These are phyloP conservation scores for Columbina picui DNA, from an alignment of 2,113 vertebrate genomes.

Conservation along the genomic window DNA sequence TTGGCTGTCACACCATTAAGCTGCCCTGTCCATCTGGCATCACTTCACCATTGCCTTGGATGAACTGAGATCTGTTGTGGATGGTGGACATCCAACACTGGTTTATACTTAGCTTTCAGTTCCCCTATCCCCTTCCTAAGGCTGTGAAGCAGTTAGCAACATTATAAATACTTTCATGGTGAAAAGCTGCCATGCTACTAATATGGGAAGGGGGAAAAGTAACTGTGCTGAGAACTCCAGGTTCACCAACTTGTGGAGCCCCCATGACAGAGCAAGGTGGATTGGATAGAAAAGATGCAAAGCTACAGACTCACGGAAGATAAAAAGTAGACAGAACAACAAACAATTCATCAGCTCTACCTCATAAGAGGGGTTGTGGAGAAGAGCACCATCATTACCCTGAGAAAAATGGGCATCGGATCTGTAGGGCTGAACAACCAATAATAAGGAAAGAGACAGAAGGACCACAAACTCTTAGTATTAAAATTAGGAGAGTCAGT, in stretches of 20 bases:
- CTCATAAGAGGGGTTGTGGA: background rate
- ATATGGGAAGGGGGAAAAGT: background rate
- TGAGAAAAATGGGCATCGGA: background rate
- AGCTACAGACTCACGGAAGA: background rate
- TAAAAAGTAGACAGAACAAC: background rate
- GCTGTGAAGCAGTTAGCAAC: background rate
- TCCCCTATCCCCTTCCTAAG: background rate
- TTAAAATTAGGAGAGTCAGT: background rate
- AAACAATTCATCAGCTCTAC: background rate
- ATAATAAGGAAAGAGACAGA: background rate
- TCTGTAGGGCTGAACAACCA: background rate
- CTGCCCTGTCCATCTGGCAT: background rate
- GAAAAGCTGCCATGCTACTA: background rate
- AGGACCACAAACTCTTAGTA: background rate
- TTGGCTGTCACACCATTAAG: background rate
- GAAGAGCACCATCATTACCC: background rate
- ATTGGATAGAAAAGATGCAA: background rate
- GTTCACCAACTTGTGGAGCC: background rate
- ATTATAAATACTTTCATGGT: background rate
- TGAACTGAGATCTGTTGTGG: background rate
- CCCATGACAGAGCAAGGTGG: background rate
- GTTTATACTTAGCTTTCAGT: background rate
- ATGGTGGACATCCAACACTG: background rate
- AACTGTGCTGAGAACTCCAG: background rate
- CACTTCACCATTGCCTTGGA: rapidly evolving